A percentile compares a stretch with the other conserved stretches of the same genome.
Evolutionary conservation across 2,797 vertebrate genomes (phyloP).

Genomic region (Muraenolepis orangiensis): DNA sequence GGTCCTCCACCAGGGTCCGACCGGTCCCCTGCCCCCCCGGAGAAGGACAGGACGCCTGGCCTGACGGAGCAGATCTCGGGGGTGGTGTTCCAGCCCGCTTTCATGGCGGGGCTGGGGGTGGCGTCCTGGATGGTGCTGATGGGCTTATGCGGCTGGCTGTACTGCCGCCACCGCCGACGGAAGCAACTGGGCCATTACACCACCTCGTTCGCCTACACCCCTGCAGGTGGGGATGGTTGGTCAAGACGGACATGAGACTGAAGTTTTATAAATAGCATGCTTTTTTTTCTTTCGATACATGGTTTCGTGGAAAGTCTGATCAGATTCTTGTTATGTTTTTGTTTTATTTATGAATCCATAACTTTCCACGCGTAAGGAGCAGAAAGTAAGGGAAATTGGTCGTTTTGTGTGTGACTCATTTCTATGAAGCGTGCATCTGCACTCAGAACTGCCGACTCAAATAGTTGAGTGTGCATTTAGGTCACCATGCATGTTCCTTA

Average conservation of each 20-base stretch:
- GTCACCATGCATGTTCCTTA: slow-evolving; percentile 34
- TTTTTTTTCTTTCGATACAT: background rate
- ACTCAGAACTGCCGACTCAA: background rate
- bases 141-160: slow-evolving; percentile 76
- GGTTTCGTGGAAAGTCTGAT: background rate
- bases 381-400: background rate
- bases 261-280: background rate
- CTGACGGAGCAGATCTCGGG: slow-evolving; percentile 91
- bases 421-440: background rate
- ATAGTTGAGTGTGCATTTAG: slow-evolving; percentile 27
- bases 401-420: background rate
- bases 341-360: background rate
- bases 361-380: background rate
- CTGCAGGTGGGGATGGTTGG: slow-evolving; percentile 79
- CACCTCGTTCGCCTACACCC: slow-evolving; percentile 93
- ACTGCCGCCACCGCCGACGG: slow-evolving; percentile 76
- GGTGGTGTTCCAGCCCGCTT: slow-evolving; percentile 89
- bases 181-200: slow-evolving; percentile 94
- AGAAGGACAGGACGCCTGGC: slow-evolving; percentile 65
- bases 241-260: background rate
- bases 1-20: slow-evolving; percentile 70
- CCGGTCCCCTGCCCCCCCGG: slow-evolving; percentile 48
- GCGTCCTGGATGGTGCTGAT: slow-evolving; percentile 85
- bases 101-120: slow-evolving; percentile 91
- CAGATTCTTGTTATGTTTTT: background rate